A percentile compares a stretch with the other conserved stretches of the same genome.
phyloP scores from a whole-genome alignment of 1,140 invertebrate species.

The Anthonomus grandis region DNA sequence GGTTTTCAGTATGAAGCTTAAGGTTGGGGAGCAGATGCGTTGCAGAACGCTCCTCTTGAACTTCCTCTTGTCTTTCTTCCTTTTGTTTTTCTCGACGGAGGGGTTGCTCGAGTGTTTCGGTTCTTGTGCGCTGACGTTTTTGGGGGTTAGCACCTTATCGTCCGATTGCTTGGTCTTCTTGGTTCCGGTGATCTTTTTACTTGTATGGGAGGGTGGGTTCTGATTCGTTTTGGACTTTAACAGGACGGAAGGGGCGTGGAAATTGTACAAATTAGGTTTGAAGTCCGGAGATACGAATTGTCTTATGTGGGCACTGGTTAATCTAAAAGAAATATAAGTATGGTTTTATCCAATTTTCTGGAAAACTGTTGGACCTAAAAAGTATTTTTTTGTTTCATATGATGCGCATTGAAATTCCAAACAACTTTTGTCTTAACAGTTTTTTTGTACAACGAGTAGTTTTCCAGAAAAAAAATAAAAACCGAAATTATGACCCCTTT shows the following conservation, averaged over 20 bases:
- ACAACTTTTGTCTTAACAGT: not conserved
- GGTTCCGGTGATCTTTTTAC: not conserved
- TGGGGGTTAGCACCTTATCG: no score
- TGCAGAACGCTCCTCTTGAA: not conserved
- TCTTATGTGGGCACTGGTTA: constrained; percentile 25
- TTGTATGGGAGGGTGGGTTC: not conserved
- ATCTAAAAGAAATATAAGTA: constrained; percentile 3
- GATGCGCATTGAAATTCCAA: no score
- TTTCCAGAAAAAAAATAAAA: not conserved
- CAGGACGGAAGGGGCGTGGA: constrained; percentile 3
- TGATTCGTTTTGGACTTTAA: not conserved
- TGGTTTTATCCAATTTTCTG: not conserved
- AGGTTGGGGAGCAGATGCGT: constrained; percentile 5
- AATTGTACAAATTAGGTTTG: constrained; percentile 4
- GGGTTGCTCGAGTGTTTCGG: not conserved
- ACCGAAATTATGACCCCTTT: not conserved
- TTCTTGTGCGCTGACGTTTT: no score
- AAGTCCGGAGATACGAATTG: constrained; percentile 30
- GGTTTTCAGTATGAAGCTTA: constrained; percentile 20
- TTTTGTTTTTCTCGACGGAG: constrained; percentile 1
- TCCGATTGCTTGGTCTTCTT: no score
- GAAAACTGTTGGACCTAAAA: not conserved
- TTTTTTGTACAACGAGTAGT: not conserved
- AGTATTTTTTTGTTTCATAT: not conserved
- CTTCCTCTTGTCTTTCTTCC: not conserved